Base-by-base conservation (phyloP, 2,113 vertebrate genomes). In the Aldabrachelys gigantea region DNA sequence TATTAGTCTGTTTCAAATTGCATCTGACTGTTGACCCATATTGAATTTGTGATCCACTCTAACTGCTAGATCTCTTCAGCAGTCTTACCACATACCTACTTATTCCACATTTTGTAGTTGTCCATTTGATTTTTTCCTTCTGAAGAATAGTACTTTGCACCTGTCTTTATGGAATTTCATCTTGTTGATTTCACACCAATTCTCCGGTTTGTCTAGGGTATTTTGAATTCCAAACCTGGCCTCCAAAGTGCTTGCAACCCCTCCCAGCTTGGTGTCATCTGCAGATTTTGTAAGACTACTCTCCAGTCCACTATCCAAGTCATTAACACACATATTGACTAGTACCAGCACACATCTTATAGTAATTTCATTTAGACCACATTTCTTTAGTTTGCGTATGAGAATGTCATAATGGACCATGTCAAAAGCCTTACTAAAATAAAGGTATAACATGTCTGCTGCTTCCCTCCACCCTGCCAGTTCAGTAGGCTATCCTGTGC, bases 381-480 rank as follows among this genome's bases (percentile, higher is more conserved):
- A 65, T 65, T 65, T 65, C 62, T 16, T 8, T 65, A 65, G 16
- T 65, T 65, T n/a, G 62, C 14, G 19, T 65, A 35, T 31, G 31
- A 65, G 62, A 65, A n/a, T n/a, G 14, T 65, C 31, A 65, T 65
- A n/a, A n/a, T 31, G 62, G 62, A 65, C 62, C 16, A 16, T 65
- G 62, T n/a, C 62, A 65, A 8, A 65, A 65, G 24, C 14, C 62
- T 65, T 65, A 65, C 62, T 65, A 65, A 65, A 65, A n/a, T 65
- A 65, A 35, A 65, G 62, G 4, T 65, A n/a, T n/a, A 65, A n/a
- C 35, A 19, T 65, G 31, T 65, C 31, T 65, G 8, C 62, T 65
- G 62, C 4, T n/a, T 17, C 11, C 62, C 1, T 7, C 6, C 3
- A 7, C 62, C 17, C 52, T 14, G 1, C 14, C 31, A 31, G n/a